Percentiles rank a stretch among this genome's conserved stretches.
Evolutionary conservation across 2,888 invertebrate species (phyloP).

Genomic region (Atethmia centrago): DNA sequence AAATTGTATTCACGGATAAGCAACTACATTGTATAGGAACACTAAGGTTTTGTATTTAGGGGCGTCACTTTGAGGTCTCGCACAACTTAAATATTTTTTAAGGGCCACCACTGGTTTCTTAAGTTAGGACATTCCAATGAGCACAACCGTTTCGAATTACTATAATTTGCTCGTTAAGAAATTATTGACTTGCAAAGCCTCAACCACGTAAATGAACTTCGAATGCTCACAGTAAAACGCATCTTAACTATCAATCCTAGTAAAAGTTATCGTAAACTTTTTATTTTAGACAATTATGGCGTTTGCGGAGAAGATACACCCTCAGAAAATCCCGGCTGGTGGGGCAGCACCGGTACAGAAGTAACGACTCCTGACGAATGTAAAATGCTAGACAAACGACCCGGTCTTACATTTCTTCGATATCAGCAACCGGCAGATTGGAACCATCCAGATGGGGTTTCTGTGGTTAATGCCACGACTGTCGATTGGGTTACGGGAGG

Average conservation of each 20-base stretch:
- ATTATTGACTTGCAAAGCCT: background rate
- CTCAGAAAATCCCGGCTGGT: slow-evolving; percentile 96
- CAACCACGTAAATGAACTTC: background rate
- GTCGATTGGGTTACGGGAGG: slow-evolving; percentile 94
- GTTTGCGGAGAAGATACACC: slow-evolving; percentile 96
- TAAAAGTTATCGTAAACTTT: background rate
- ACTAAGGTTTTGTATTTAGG: too few species aligned
- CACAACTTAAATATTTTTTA: too few species aligned
- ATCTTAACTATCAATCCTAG: background rate
- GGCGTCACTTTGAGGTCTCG: too few species aligned
- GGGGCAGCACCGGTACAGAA: slow-evolving; percentile 96
- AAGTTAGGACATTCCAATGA: background rate
- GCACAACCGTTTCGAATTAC: background rate
- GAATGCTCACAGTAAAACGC: background rate
- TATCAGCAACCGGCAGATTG: slow-evolving; percentile 97
- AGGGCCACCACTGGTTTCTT: too few species aligned
- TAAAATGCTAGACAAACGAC: slow-evolving; percentile 94
- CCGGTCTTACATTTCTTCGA: slow-evolving; percentile 96
- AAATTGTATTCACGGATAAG: too few species aligned
- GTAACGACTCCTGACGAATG: slow-evolving; percentile 94
- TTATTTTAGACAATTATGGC: slow-evolving; percentile 92
- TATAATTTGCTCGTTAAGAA: background rate
- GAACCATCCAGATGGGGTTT: slow-evolving; percentile 96
- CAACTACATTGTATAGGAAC: too few species aligned
- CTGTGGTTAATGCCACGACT: slow-evolving; percentile 96